Evolutionary conservation across 2,113 vertebrate genomes (phyloP), one percentile per base, ranked within the genome.

Genomic region (Morone chrysops): DNA sequence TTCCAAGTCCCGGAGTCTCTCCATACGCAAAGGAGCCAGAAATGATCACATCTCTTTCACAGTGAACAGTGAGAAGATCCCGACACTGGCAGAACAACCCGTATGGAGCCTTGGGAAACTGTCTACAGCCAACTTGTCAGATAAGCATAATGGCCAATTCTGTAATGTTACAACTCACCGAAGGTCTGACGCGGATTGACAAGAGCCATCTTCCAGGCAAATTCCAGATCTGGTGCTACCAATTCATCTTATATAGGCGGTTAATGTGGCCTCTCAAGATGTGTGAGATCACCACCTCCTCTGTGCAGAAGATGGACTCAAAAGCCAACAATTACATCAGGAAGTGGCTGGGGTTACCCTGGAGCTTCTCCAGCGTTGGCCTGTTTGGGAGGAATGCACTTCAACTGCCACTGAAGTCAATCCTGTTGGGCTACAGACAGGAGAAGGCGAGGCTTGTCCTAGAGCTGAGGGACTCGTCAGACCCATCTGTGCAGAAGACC

Each of bases 1-100:
- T n/a, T n/a, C n/a, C n/a, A n/a, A 78, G 75, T 82, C 84, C 8
- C 62, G 8, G 13, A 74, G 75, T 5, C 65, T 82, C 14, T 82
- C 59, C n/a, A 51, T 82, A n/a, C 2, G n/a, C 53, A 81, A 78
- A 51, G 40, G 61, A 38, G n/a, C 8, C 63, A 68, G 48, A 25
- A 69, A 43, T 4, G 56, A 75, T 9, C 25, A 25, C 25, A 25
- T 25, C 25, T 25, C 25, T 25, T 25, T 25, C 25, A 25, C 25
- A 25, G 25, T 25, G 25, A 25, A 25, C 25, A 25, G 25, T 25
- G 25, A 25, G 25, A 25, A 25, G 25, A 25, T 25, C 25, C 25
- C 25, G 25, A 25, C 25, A 25, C n/a, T n/a, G n/a, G n/a, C 25
- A 25, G 25, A 25, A 25, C 25, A 25, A 25, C 25, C 25, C 25